Percentiles rank a stretch among this genome's conserved stretches.
Conservation (phyloP, 2,113 vertebrate genomes). For the Prunella fulvescens region DNA sequence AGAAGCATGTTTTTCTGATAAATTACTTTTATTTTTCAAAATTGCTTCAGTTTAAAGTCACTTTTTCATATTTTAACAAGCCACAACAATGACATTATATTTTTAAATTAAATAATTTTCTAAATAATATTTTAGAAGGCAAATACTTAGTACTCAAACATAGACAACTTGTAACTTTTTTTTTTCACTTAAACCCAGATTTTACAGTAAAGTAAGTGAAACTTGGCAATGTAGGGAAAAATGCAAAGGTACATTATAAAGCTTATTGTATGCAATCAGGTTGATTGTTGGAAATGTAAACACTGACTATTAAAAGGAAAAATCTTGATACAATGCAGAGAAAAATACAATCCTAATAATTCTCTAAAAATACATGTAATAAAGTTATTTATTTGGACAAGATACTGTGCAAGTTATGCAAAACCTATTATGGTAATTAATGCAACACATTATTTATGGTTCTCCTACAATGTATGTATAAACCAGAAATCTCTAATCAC, state of each 20-base stretch:
- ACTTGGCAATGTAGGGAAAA: slow-evolving; percentile 27
- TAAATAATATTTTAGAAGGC: slow-evolving; percentile 6
- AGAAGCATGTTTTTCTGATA: slow-evolving; percentile 16
- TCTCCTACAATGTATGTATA: neutral
- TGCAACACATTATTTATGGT: neutral
- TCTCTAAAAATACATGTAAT: slow-evolving; percentile 18
- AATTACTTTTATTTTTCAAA: slow-evolving; percentile 52
- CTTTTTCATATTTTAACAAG: neutral
- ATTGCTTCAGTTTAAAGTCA: neutral
- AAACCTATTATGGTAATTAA: neutral
- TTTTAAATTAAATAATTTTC: neutral
- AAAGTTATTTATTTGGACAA: slow-evolving; percentile 39
- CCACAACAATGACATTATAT: neutral
- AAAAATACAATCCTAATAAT: neutral
- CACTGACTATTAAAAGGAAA: neutral
- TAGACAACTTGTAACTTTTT: neutral
- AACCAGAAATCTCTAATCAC: neutral
- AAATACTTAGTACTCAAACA: slow-evolving; percentile 16
- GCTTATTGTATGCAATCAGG: slow-evolving; percentile 5
- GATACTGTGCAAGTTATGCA: slow-evolving; percentile 38
- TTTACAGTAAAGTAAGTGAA: neutral
- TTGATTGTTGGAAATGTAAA: neutral
- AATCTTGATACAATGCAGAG: neutral
- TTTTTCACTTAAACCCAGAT: neutral
- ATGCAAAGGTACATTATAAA: neutral